A percentile compares a stretch with the other conserved stretches of the same genome.
Evolutionary conservation across 2,797 vertebrate genomes (phyloP).

Genomic region (Gephyroberyx darwinii): DNA sequence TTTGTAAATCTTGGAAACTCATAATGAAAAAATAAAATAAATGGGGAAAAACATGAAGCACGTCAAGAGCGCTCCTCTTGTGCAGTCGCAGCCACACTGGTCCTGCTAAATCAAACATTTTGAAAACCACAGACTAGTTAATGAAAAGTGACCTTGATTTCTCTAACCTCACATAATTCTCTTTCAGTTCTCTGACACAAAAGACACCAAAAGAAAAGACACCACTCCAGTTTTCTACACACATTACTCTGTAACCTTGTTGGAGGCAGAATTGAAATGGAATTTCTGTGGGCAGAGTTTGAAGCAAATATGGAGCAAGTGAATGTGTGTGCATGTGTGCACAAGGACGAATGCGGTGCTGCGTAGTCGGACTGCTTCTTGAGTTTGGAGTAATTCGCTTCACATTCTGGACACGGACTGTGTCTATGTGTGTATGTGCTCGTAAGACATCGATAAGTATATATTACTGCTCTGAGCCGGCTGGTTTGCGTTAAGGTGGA

Average conservation of each 20-base stretch:
- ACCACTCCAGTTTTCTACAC: slow-evolving; percentile 14
- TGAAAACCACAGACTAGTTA: slow-evolving; percentile 38
- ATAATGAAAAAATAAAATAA: neutral
- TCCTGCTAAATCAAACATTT: slow-evolving; percentile 38
- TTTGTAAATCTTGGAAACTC: no score
- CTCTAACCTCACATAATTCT: slow-evolving; percentile 43
- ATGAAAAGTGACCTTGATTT: slow-evolving; percentile 58
- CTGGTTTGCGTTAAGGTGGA: slow-evolving; percentile 18
- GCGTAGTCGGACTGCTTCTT: no score
- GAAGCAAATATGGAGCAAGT: slow-evolving; percentile 9
- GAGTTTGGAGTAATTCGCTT: no score
- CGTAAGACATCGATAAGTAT: neutral
- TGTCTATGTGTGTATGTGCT: neutral
- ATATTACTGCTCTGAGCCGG: neutral
- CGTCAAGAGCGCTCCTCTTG: slow-evolving; percentile 57
- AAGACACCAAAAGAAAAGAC: no score
- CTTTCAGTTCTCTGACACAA: slow-evolving; percentile 36
- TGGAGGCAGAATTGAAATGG: slow-evolving; percentile 7
- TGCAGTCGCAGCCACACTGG: slow-evolving; percentile 47
- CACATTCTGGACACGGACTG: neutral
- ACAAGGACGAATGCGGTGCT: neutral
- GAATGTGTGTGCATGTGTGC: neutral
- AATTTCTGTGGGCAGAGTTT: neutral
- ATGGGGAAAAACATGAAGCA: slow-evolving; percentile 49
- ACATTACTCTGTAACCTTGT: slow-evolving; percentile 32